phyloP scores from a whole-genome alignment of 1,140 invertebrate species.

The Drosophila nikananu region DNA sequence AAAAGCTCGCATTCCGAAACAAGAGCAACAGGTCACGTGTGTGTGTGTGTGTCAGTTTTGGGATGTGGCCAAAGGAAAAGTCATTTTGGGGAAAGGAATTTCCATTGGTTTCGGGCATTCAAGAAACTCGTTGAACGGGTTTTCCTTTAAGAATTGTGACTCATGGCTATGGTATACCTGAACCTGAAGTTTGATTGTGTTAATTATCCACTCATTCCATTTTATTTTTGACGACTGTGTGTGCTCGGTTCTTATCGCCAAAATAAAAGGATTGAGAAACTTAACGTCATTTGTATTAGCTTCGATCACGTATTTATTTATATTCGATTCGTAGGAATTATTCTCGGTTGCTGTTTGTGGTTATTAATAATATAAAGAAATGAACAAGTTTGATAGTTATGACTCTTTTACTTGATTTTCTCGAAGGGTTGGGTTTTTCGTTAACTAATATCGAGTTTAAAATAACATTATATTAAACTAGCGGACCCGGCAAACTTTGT shows the following conservation, averaged over 20 bases:
- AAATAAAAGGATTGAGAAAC: slow-evolving; percentile 10
- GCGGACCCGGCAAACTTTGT: no score
- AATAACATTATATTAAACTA: neutral
- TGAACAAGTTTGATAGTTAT: no score
- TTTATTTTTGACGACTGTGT: slow-evolving; percentile 15
- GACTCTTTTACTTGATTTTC: neutral
- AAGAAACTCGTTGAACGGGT: slow-evolving; percentile 41
- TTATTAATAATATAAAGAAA: slow-evolving; percentile 20
- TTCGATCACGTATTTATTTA: slow-evolving; percentile 19
- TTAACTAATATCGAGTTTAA: no score
- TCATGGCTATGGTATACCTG: slow-evolving; percentile 34
- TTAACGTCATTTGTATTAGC: slow-evolving; percentile 11
- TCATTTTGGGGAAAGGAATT: slow-evolving; percentile 24
- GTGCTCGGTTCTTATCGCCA: slow-evolving; percentile 20
- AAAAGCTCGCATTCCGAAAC: slow-evolving; percentile 15
- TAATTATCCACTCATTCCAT: slow-evolving; percentile 33
- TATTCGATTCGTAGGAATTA: neutral
- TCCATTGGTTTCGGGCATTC: slow-evolving; percentile 28
- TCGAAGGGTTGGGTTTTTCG: neutral
- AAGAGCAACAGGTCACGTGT: slow-evolving; percentile 28
- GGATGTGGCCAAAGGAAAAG: slow-evolving; percentile 25
- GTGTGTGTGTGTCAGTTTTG: neutral
- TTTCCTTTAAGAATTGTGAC: slow-evolving; percentile 40
- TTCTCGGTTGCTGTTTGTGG: neutral
- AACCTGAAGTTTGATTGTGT: slow-evolving; percentile 32